Evolutionary conservation across 2,888 invertebrate genomes (phyloP).

Genomic region (Pantelozetes paolii): DNA sequence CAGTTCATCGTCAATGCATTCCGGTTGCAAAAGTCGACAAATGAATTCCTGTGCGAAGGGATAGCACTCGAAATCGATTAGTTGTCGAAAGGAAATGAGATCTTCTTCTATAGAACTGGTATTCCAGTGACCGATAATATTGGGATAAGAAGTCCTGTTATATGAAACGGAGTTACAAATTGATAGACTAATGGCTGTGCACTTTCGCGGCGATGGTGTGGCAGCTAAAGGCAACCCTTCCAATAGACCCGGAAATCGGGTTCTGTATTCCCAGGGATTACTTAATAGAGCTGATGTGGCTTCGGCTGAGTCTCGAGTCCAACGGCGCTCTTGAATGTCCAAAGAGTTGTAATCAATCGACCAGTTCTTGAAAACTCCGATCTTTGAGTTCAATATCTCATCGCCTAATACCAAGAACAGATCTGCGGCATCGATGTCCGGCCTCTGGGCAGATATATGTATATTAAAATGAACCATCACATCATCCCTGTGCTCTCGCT

Average conservation of each 20-base stretch:
- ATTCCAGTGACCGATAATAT: constrained; percentile 66
- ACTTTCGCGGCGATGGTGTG: constrained; percentile 47
- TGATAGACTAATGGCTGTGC: constrained; percentile 48
- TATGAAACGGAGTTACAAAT: constrained; percentile 60
- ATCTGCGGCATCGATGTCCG: constrained; percentile 63
- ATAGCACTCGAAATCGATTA: constrained; percentile 87
- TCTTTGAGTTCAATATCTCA: constrained; percentile 46
- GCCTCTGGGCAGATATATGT: constrained; percentile 58
- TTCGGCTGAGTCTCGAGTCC: constrained; percentile 19
- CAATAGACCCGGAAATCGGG: constrained; percentile 47
- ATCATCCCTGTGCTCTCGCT: constrained; percentile 58
- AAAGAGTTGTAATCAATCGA: constrained; percentile 64
- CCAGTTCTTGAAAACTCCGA: constrained; percentile 57
- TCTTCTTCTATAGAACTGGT: constrained; percentile 66
- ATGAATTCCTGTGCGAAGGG: constrained; percentile 81
- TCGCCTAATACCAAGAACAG: constrained; percentile 57
- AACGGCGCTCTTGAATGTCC: constrained; percentile 58
- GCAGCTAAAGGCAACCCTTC: constrained; percentile 47
- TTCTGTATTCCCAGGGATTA: constrained; percentile 46
- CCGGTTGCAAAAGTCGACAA: constrained; percentile 77
- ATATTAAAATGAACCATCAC: constrained; percentile 79
- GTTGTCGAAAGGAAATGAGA: constrained; percentile 67
- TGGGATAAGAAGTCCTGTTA: constrained; percentile 78
- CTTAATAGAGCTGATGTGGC: constrained; percentile 40
- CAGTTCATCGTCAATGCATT: constrained; percentile 57